phyloP scores from a whole-genome alignment of 2,888 invertebrate species.

The Campaea margaritaria region DNA sequence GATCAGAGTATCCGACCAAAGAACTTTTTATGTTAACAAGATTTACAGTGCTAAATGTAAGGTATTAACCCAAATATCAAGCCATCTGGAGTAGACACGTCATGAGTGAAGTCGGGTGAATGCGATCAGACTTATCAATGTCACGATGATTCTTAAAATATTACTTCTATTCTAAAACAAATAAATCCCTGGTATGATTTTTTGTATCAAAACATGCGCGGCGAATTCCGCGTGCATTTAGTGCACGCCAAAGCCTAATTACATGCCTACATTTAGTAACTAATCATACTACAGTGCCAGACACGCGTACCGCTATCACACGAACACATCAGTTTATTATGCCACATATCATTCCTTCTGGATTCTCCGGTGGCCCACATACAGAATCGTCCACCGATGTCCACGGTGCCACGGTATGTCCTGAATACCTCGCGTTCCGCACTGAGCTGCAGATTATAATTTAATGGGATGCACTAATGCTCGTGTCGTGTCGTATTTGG shows the following conservation, averaged over 20 bases:
- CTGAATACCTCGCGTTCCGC: conserved; percentile 16
- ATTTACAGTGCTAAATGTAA: conserved; percentile 22
- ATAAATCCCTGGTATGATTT: too few species aligned
- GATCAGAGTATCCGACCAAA: conserved; percentile 14
- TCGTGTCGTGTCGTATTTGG: background rate
- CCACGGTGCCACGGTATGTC: conserved; percentile 25
- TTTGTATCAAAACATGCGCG: background rate
- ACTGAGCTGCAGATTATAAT: conserved; percentile 36
- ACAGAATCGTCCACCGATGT: conserved; percentile 27
- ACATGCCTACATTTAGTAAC: too few species aligned
- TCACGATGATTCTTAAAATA: conserved; percentile 12
- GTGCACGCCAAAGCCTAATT: too few species aligned
- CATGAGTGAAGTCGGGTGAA: conserved; percentile 8
- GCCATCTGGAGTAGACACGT: conserved; percentile 10
- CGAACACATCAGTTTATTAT: conserved; percentile 53
- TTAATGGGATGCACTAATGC: conserved; percentile 9
- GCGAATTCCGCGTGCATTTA: too few species aligned
- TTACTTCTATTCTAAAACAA: background rate
- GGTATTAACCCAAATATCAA: conserved; percentile 31
- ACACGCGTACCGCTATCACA: conserved; percentile 3
- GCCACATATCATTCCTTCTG: conserved; percentile 23
- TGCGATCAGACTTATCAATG: conserved; percentile 24
- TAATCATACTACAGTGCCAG: background rate
- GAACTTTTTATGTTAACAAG: conserved; percentile 21
- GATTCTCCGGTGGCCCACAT: conserved; percentile 53